A percentile compares a stretch with the other conserved stretches of the same genome.
Conservation (phyloP, 2,797 vertebrate species). For the Chaunax sp. region DNA sequence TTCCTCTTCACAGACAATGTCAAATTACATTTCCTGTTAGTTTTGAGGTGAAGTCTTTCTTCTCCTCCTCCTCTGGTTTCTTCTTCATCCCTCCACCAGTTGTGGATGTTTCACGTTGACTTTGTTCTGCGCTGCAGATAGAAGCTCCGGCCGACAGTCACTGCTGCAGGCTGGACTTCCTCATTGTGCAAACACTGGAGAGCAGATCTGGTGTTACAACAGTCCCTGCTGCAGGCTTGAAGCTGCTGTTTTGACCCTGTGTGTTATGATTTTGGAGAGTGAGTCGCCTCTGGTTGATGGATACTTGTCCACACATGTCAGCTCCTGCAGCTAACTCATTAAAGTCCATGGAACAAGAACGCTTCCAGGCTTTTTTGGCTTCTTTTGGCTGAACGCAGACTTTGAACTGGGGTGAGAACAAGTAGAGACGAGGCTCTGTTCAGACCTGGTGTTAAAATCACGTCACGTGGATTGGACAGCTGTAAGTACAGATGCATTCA, state of each 20-base stretch:
- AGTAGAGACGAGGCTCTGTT: no score
- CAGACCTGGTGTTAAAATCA: no score
- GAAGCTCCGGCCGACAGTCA: no score
- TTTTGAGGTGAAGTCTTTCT: no score
- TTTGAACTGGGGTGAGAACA: no score
- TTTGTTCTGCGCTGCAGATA: no score
- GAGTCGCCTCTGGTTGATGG: not conserved
- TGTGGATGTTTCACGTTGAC: no score
- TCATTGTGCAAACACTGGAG: constrained; percentile 10
- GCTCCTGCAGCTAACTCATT: not conserved
- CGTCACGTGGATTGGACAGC: not conserved
- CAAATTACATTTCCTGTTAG: not conserved
- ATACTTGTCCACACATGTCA: not conserved
- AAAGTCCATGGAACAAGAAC: not conserved
- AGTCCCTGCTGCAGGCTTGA: not conserved
- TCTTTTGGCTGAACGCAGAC: no score
- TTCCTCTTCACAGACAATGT: constrained; percentile 3
- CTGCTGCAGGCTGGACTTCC: constrained; percentile 4
- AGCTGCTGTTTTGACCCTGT: not conserved
- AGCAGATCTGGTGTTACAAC: not conserved
- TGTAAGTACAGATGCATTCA: not conserved
- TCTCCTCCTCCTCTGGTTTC: no score
- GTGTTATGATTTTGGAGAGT: no score
- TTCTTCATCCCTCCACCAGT: not conserved
- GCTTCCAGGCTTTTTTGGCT: not conserved